phyloP scores from a whole-genome alignment of 2,113 vertebrate genomes.

The Platycercus adscitus region DNA sequence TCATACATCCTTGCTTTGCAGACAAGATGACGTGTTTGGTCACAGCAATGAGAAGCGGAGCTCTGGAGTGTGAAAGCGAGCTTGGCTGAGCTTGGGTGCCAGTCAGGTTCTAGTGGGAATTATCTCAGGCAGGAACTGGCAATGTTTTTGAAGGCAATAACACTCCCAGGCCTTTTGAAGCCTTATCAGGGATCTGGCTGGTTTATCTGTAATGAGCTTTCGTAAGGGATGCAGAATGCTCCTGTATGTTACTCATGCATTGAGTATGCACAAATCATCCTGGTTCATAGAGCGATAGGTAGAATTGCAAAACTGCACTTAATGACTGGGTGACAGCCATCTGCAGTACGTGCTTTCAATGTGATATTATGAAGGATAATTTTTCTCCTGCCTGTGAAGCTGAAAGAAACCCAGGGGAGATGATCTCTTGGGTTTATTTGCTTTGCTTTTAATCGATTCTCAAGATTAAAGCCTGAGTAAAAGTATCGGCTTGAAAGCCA shows the following conservation, averaged over 20 bases:
- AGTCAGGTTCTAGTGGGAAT: neutral
- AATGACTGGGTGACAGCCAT: constrained; percentile 36
- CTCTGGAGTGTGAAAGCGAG: neutral
- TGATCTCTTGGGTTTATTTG: constrained; percentile 44
- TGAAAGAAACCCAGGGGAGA: constrained; percentile 17
- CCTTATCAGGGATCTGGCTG: neutral
- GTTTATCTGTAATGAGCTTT: constrained; percentile 59
- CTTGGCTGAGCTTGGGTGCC: neutral
- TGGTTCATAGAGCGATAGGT: neutral
- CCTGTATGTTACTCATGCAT: neutral
- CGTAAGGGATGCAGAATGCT: neutral
- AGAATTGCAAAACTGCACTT: neutral
- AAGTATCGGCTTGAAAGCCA: constrained; percentile 36
- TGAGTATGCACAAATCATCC: neutral
- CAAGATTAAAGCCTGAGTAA: constrained; percentile 55
- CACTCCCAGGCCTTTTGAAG: neutral
- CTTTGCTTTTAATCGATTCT: constrained; percentile 69
- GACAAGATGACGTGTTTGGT: neutral
- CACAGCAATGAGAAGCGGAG: neutral
- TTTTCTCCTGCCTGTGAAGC: constrained; percentile 23
- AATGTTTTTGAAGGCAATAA: constrained; percentile 33
- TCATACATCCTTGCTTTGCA: neutral
- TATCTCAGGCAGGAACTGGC: neutral
- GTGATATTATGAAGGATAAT: constrained; percentile 34
- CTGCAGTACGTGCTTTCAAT: constrained; percentile 18